Base-by-base conservation (phyloP, 2,113 vertebrate genomes). In the Callaeas wilsoni region DNA sequence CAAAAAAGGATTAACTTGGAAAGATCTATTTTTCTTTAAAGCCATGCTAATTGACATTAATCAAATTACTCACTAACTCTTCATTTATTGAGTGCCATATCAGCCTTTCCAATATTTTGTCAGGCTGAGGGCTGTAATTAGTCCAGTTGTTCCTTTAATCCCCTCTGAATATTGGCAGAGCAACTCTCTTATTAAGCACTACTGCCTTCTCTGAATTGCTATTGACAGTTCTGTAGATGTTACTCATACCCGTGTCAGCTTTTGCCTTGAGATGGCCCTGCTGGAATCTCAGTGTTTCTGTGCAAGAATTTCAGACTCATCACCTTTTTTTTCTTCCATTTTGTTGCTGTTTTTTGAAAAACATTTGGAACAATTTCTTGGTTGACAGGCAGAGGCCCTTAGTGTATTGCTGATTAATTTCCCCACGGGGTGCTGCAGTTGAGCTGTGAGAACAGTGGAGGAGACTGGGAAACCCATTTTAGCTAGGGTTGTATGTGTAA, bases 11-110 rank as follows among this genome's bases (percentile, higher is more conserved):
- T 95, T 96, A 96, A 64, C 64, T 89, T 67, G 42, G 73, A 90
- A 94, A 81, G 89, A 90, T 93, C 86, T 92, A 87, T 95, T 96
- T 87, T 95, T 95, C 95, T 94, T 97, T 78, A 89, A 96, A 96
- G 56, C 64, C 73, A 41, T 78, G 84, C 76, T 96, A 96, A 96
- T 90, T 96, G 86, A 87, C 90, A 73, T 93, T 94, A 93, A 96
- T 93, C 81, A 84, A 97, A 94, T 95, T 96, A 92, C 68, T 46
- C 76, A 84, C 73, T 94, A 93, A 94, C 70, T 93, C 85, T 55
- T 91, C 80, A 87, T 93, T 93, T 94, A 87, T 89, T 95, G 90
- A 92, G 86, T 77, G 56, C 67, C 86, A 68, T 94, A 90, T 84
- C 86, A 93, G 76, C 68, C 86, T 81, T 89, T 94, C 90, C 79